phyloP scores from a whole-genome alignment of 2,797 vertebrate species.

The Characodon lateralis region DNA sequence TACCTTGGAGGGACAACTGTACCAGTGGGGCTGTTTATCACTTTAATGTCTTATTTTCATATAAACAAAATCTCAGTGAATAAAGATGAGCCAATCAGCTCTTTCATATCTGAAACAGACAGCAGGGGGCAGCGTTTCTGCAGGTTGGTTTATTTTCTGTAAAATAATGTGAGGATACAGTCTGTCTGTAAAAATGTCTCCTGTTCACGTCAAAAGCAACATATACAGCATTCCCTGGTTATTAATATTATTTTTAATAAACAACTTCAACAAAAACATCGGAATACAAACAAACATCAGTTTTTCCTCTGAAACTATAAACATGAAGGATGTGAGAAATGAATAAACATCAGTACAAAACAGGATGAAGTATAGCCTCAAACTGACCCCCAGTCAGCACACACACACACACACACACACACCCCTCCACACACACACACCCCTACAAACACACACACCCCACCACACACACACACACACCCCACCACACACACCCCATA shows the following conservation, averaged over 20 bases:
- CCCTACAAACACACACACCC: no score
- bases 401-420: no score
- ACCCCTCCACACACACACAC: not conserved
- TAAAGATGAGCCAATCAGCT: not conserved
- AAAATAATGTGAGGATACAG: conserved; percentile 78
- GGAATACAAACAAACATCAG: conserved; percentile 46
- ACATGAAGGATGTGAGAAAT: conserved; percentile 61
- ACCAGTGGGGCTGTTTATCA: not conserved
- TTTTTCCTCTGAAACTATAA: conserved; percentile 43
- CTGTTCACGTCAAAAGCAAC: conserved; percentile 72
- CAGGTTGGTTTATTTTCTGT: conserved; percentile 76
- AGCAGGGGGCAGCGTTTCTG: not conserved
- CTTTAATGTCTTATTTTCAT: not conserved
- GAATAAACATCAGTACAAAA: conserved; percentile 69
- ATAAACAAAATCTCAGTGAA: not conserved
- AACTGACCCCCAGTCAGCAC: conserved; percentile 59
- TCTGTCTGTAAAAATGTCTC: conserved; percentile 67
- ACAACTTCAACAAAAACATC: conserved; percentile 57
- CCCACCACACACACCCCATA: no score
- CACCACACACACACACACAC: no score
- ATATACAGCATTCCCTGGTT: conserved; percentile 81
- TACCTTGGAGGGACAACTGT: not conserved
- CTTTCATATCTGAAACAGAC: not conserved
- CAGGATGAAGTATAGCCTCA: conserved; percentile 72
- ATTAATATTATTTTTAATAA: conserved; percentile 33